Evolutionary conservation across 1,140 invertebrate species (phyloP), one percentile per base, ranked within the genome.

Genomic region (Drosophila littoralis): DNA sequence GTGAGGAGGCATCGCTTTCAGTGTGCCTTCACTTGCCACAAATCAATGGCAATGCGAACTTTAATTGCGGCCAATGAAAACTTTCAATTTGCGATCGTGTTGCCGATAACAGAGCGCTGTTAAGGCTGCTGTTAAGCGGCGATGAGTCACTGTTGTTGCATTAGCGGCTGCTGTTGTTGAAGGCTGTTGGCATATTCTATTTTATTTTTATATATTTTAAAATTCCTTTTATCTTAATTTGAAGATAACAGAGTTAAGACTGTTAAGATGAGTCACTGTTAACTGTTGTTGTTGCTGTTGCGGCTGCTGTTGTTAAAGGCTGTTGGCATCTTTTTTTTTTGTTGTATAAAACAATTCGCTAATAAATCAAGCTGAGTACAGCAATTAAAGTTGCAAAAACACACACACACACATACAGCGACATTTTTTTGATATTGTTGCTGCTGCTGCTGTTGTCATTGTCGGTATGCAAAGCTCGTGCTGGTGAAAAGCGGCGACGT

Each of bases 291-390:
- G 68, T 15, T 69, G 61, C 22, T 71, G 40, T 1, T 63, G 48
- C 32, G 65, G 59, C 15, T 35, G 43, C 6, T 48, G 32, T 52
- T 38, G 60, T 36, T 58, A 36, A 48, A 67, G 77, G 77, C 77
- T 77, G 64, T 79, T 79, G 71, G 78, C 75, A 79, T 66, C 82
- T 79, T 83, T 75, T 79, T 48, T 22, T 22, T 22, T 28, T 28
- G 4, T 28, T 28, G 48, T 64, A 77, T 80, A 89, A 89, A 84
- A 89, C 84, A 89, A 89, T 89, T 89, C 85, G 77, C 84, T 89
- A 89, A 89, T 89, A 89, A 89, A 89, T 89, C 84, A 89, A 89
- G 73, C 69, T 82, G 84, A 89, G 85, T 89, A 89, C 84, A 89
- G 85, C 84, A 89, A 89, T 89, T 89, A 89, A 89, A 89, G 85